A percentile compares a stretch with the other conserved stretches of the same genome.
Conservation (phyloP, 2,888 invertebrate genomes). For the Scrobipalpa costella region DNA sequence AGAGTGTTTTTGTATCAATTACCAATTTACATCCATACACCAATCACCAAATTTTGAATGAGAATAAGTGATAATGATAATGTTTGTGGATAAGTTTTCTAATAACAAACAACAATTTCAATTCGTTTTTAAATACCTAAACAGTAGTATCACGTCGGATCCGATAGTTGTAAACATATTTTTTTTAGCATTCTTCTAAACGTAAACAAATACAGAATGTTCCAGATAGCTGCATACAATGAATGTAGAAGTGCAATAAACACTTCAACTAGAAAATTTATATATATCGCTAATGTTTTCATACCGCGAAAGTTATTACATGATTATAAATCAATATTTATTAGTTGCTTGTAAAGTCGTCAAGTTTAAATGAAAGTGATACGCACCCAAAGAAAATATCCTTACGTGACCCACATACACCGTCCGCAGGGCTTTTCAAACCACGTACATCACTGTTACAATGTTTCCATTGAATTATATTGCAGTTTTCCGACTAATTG, state of each 20-base stretch:
- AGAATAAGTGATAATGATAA: no score
- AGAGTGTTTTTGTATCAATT: no score
- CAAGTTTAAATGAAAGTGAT: background rate
- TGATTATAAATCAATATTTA: background rate
- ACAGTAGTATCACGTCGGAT: background rate
- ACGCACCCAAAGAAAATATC: constrained; percentile 1
- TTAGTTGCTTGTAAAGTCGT: background rate
- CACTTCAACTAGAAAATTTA: background rate
- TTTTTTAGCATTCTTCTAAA: background rate
- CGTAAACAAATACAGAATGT: background rate
- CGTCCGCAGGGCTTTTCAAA: background rate
- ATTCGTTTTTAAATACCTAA: no score
- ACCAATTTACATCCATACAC: no score
- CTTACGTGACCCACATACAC: background rate
- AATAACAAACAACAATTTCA: no score
- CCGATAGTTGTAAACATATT: background rate
- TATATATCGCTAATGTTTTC: background rate
- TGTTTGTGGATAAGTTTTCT: no score
- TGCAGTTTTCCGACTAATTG: background rate
- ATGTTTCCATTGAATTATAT: background rate
- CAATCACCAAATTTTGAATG: no score
- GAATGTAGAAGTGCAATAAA: background rate
- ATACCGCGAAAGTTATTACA: background rate
- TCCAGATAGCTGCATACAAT: background rate
- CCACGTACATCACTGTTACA: background rate